These are phyloP conservation scores for Syngnathus acus DNA, from an alignment of 2,797 vertebrate genomes.

Conservation along the genomic window DNA sequence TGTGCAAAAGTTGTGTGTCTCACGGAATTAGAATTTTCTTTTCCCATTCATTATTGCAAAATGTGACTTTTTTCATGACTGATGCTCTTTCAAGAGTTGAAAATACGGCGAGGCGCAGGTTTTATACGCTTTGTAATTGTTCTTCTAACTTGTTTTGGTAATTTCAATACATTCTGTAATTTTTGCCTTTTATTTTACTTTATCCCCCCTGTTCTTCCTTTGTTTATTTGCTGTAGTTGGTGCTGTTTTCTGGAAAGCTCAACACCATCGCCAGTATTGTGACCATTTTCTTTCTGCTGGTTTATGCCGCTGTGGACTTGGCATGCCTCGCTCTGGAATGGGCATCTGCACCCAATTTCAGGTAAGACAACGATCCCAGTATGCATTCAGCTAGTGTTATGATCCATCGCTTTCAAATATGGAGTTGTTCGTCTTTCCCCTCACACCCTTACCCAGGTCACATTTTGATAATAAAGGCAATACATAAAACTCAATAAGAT, in stretches of 20 bases:
- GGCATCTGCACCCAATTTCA: constrained; percentile 92
- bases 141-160: background rate
- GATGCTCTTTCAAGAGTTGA: background rate
- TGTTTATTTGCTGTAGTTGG: constrained; percentile 61
- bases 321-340: constrained; percentile 86
- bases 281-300: constrained; percentile 87
- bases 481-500: constrained; percentile 5
- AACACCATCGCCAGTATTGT: constrained; percentile 88
- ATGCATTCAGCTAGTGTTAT: constrained; percentile 1
- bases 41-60: background rate
- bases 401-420: background rate
- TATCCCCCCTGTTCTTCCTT: background rate
- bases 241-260: constrained; percentile 85
- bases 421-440: background rate
- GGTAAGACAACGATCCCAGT: constrained; percentile 55
- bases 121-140: background rate
- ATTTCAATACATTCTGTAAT: background rate
- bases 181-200: constrained; percentile 1
- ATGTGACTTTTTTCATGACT: background rate
- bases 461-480: constrained; percentile 7
- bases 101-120: background rate
- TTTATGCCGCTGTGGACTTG: constrained; percentile 83
- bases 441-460: background rate
- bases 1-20: background rate
- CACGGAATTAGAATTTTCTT: no score